Base-by-base conservation (phyloP, 64 coral and sea anemone species). In the Hydrozoanthus tunicans region DNA sequence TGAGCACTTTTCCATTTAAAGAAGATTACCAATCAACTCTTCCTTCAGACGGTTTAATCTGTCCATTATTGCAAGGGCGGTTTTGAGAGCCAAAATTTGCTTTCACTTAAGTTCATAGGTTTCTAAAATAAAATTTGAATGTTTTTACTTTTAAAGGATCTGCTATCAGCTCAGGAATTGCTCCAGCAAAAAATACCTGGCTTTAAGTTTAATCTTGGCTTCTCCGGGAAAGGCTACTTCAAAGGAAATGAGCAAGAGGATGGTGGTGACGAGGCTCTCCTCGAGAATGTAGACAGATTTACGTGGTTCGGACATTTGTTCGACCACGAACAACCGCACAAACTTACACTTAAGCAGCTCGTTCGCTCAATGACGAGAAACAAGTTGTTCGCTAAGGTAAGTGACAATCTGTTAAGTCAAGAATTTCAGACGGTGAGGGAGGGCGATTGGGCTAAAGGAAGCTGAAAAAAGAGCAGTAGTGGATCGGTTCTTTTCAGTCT, bases 251-350 rank as follows among this genome's bases (percentile, higher is more conserved):
- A 89, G 5, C 89, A 93, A 43, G 97, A 99, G 72, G 94, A 95
- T 66, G 97, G 90, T 58, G 97, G 97, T 4, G 97, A 99, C 53
- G 83, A 92, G 3, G 97, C 94, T 3, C 52, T 99, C 4, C 25
- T 99, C 20, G 92, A 93, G 55, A 64, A 99, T 57, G 90, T 94
- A 20, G 71, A 93, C 51, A 91, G 77, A 13, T 99, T 99, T 51
- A 93, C 94, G 12, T 99, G 97, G 97, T 99, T 99, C 90, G 94
- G 94, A 56, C 97, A 99, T 77, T 78, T 99, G 85, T 99, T 91
- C 11, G 97, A 99, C 71, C 97, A 99, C 52, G 97, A 99, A 23
- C 97, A 99, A 24, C 89, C 97, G 8, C 97, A 99, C 64, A 93
- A 95, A 70, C 79, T 94, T 71, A 93, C 78, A 3, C 75, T 95